Percentiles rank a stretch among this genome's conserved stretches.
Evolutionary conservation across 2,113 vertebrate genomes (phyloP).

Genomic region (Bubo scandiacus): DNA sequence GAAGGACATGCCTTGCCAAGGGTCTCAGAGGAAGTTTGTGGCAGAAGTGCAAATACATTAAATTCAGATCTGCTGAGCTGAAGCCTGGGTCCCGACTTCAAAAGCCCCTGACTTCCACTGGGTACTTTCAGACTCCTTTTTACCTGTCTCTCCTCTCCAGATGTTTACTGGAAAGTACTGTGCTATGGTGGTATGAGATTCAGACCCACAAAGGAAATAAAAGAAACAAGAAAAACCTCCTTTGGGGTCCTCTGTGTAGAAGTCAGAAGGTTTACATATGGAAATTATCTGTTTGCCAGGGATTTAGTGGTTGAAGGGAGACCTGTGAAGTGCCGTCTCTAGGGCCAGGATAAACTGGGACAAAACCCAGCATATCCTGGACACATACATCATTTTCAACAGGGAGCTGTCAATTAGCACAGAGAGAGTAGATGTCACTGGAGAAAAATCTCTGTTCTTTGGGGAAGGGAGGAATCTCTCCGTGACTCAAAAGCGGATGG

Average conservation of each 20-base stretch:
- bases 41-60: background rate
- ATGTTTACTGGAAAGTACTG: background rate
- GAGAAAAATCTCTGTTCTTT: constrained; percentile 7
- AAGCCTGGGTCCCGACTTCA: background rate
- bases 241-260: background rate
- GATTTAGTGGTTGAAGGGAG: background rate
- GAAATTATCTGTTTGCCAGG: background rate
- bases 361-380: background rate
- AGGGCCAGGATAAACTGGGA: background rate
- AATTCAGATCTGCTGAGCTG: background rate
- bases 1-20: background rate
- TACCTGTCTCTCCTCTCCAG: background rate
- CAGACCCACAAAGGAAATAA: background rate
- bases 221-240: background rate
- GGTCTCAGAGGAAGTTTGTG: background rate
- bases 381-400: background rate
- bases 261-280: background rate
- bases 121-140: background rate
- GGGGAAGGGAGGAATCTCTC: constrained; percentile 12
- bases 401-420: background rate
- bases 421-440: background rate
- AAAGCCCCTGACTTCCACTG: background rate
- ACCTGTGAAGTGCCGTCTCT: background rate
- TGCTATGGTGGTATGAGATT: background rate
- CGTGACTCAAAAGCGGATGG: background rate